phyloP scores from a whole-genome alignment of 1,140 invertebrate genomes.

The Megalopta genalis region DNA sequence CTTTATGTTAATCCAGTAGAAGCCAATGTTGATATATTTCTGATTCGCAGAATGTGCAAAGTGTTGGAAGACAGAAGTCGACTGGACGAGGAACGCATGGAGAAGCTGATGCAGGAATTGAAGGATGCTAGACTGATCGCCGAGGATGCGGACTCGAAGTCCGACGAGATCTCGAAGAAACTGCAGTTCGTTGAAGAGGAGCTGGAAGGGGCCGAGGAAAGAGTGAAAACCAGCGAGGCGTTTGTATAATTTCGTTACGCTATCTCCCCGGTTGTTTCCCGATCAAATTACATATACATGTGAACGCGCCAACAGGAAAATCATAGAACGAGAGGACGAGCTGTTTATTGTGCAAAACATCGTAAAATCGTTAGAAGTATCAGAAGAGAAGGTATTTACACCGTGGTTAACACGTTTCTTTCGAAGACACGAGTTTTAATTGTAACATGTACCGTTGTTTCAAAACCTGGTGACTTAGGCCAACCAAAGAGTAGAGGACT shows the following conservation, averaged over 20 bases:
- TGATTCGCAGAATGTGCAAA: slow-evolving; percentile 86
- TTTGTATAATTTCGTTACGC: slow-evolving; percentile 76
- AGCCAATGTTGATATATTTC: background rate
- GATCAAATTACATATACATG: background rate
- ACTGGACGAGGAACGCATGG: slow-evolving; percentile 88
- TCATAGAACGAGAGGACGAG: slow-evolving; percentile 78
- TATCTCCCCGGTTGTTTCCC: background rate
- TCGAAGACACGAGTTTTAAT: background rate
- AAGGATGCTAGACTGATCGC: slow-evolving; percentile 89
- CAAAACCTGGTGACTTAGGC: slow-evolving; percentile 63
- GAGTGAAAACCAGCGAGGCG: slow-evolving; percentile 93
- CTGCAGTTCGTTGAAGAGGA: slow-evolving; percentile 94
- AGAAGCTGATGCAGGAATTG: slow-evolving; percentile 86
- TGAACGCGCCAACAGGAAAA: slow-evolving; percentile 69
- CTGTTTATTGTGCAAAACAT: slow-evolving; percentile 79
- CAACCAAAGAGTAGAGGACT: slow-evolving; percentile 76
- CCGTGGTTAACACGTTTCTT: background rate
- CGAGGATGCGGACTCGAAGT: slow-evolving; percentile 91
- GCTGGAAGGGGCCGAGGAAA: slow-evolving; percentile 92
- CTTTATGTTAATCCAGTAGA: too few species aligned
- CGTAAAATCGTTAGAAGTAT: slow-evolving; percentile 78
- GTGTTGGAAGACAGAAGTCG: slow-evolving; percentile 88
- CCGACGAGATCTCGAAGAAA: slow-evolving; percentile 92
- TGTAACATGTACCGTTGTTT: background rate
- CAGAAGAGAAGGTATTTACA: slow-evolving; percentile 75